Conservation (phyloP, 2,797 vertebrate genomes). For the Loriculus beryllinus region DNA sequence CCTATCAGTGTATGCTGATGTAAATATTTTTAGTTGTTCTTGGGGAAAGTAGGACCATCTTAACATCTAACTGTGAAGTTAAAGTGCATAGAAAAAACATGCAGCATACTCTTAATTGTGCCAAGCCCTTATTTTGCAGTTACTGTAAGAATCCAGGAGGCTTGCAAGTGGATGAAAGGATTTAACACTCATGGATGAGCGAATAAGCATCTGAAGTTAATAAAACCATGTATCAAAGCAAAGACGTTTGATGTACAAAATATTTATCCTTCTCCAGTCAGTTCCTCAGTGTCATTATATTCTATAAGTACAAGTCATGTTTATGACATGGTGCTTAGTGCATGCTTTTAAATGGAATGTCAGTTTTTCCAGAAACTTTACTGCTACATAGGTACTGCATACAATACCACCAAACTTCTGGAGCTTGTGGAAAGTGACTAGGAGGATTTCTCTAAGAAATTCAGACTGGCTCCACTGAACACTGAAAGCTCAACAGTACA, state of each 20-base stretch:
- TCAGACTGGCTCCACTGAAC: neutral
- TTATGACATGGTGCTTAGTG: neutral
- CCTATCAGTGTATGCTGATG: neutral
- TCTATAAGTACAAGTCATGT: neutral
- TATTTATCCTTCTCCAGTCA: neutral
- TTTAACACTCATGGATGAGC: neutral
- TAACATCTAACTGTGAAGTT: neutral
- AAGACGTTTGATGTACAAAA: neutral
- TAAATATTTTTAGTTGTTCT: neutral
- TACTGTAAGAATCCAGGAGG: neutral
- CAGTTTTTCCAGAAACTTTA: neutral
- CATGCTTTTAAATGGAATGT: neutral
- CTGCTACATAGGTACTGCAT: neutral
- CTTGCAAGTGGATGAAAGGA: neutral
- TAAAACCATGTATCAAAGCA: neutral
- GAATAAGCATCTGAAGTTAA: neutral
- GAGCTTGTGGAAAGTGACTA: neutral
- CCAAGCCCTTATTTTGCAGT: neutral
- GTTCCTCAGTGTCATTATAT: neutral
- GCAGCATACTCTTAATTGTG: neutral
- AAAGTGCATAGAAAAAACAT: neutral
- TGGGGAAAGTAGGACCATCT: neutral
- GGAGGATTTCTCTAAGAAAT: slow-evolving; percentile 7
- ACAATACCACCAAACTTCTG: neutral
- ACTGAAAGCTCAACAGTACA: neutral